Base-by-base conservation (phyloP, 2,888 invertebrate species). In the Tribolium freemani region DNA sequence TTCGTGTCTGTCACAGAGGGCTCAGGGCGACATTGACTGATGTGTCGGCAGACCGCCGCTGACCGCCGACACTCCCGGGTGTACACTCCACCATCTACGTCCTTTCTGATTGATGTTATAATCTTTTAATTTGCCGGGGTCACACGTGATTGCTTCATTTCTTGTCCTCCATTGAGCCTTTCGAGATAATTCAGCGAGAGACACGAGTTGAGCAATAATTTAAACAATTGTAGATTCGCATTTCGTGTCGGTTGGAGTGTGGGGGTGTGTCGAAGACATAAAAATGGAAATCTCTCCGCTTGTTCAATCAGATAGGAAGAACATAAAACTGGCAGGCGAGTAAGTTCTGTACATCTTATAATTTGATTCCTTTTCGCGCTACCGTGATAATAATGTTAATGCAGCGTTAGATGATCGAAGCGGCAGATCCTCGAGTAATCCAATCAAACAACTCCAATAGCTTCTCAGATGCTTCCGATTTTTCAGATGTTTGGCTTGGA, bases 371-470 rank as follows among this genome's bases (percentile, higher is more conserved):
- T 77, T 79, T 78, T 74, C 78, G 76, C 78, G 80, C 79, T 79
- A 80, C 82, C 80, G 81, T 80, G 82, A 81, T 82, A 82, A 82
- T 82, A 81, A 81, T 81, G 81, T 82, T 82, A 82, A 82, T 82
- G 81, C 82, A 81, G 77, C 78, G 79, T 79, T 78, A 78, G 80
- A 80, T 80, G 80, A 81, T 80, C 78, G 81, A 81, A 77, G 79
- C 80, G 78, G 79, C 78, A 79, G 79, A 80, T 81, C 80, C 76
- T 76, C 76, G 67, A 75, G 79, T 82, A 82, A 82, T 82, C 77
- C 80, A 82, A 82, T 82, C 82, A 81, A 80, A 79, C 75, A 80
- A 78, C 80, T 81, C 81, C 81, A 81, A 82, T 81, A 80, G 80
- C 79, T 77, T 78, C 80, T 81, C 78, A 78, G 80, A 81, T 79